Evolutionary conservation across 2,797 vertebrate genomes (phyloP), one percentile per base, ranked within the genome.

Genomic region (Myotis vivesi): DNA sequence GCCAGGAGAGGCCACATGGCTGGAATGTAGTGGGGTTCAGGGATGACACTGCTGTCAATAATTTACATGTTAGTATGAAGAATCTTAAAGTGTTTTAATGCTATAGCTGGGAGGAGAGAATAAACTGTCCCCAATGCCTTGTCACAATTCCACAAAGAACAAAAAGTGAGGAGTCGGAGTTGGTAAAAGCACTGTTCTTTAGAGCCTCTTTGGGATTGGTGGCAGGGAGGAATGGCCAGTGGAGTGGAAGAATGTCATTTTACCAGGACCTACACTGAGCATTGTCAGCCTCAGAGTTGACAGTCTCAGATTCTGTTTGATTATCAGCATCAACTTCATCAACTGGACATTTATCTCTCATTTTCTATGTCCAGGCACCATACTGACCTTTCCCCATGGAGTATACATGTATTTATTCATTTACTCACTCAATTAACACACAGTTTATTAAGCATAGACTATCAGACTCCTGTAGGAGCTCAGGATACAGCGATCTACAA

Each of bases 241-340:
- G 0, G 25, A 0, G 3, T 22, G 20, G 36, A 46, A 66, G 36
- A 17, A 51, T 0, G 17, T 3, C 9, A 17, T 46, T 72, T 55
- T 4, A 28, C 13, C 25, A 53, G 64, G 33, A 53, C 2, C 17
- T 19, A 20, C 59, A 22, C 3, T 4, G 44, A 87, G 30, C 2
- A 6, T 5, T 53, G 23, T 49, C 41, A 49, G 41, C 12, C 38
- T 12, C 36, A 30, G 36, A 38, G 28, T 28, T 30, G n/a, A 33
- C 57, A 30, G 16, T 6, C 20, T 41, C 81, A 72, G 53, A 30
- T 36, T n/a, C 38, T 10, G 0, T 38, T 38, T 36, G 38, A 49
- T 57, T 41, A 12, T 55, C 41, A 30, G 12, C 72, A 17, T 6
- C 23, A 19, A 22, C 13, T 36, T 11, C 25, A 28, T 79, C 10